phyloP scores from a whole-genome alignment of 1,140 invertebrate species.

The Halyomorpha halys region DNA sequence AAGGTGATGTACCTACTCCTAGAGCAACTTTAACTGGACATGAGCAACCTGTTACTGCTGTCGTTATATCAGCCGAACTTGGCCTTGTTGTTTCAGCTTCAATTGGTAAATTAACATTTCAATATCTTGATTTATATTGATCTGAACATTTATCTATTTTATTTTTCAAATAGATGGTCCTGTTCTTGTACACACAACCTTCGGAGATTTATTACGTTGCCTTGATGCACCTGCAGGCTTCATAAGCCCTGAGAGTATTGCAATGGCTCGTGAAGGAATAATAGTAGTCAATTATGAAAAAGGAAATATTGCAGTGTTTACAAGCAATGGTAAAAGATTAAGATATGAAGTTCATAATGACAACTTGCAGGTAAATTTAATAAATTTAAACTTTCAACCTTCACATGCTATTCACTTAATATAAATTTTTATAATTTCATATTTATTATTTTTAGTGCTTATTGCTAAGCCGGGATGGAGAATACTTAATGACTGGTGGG shows the following conservation, averaged over 20 bases:
- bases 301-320: slow-evolving; percentile 85
- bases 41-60: slow-evolving; percentile 85
- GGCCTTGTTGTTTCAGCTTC: slow-evolving; percentile 94
- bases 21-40: slow-evolving; percentile 94
- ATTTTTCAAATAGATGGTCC: slow-evolving; percentile 23
- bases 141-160: background rate
- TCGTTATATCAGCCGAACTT: slow-evolving; percentile 93
- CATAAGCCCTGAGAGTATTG: slow-evolving; percentile 78
- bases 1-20: slow-evolving; percentile 87
- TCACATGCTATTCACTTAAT: background rate
- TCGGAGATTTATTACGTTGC: slow-evolving; percentile 89
- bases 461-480: slow-evolving; percentile 89
- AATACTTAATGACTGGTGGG: slow-evolving; percentile 93
- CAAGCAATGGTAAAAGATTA: slow-evolving; percentile 80
- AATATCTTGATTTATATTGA: background rate
- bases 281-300: slow-evolving; percentile 87
- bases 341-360: slow-evolving; percentile 86
- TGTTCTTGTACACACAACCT: slow-evolving; percentile 87
- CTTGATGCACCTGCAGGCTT: slow-evolving; percentile 70
- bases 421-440: background rate
- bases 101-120: slow-evolving; percentile 45
- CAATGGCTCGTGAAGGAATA: slow-evolving; percentile 91
- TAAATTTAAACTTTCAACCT: too few species aligned
- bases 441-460: slow-evolving; percentile 59
- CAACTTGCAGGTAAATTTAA: slow-evolving; percentile 70